These are phyloP conservation scores for Thysanoteuthis rhombus DNA, from an alignment of 2,888 invertebrate genomes.

Conservation along the genomic window DNA sequence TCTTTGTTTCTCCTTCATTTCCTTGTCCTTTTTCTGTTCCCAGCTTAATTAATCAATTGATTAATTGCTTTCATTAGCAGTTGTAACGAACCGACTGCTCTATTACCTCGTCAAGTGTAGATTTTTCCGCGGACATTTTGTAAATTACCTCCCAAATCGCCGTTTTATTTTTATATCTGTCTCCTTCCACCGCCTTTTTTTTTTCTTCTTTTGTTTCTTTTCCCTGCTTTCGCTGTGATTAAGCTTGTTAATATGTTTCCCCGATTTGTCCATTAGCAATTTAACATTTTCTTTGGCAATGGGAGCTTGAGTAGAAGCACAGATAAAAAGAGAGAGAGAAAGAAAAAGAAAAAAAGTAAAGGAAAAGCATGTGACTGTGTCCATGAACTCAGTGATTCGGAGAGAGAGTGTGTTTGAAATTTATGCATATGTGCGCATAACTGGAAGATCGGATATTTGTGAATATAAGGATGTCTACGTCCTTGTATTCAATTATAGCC, in stretches of 20 bases:
- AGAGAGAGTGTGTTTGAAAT: not conserved
- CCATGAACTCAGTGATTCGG: not conserved
- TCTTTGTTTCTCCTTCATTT: not conserved
- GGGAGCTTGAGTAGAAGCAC: not conserved
- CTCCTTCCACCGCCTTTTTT: not conserved
- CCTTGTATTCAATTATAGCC: not conserved
- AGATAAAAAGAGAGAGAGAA: not conserved
- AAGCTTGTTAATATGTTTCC: constrained; percentile 1
- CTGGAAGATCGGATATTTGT: not conserved
- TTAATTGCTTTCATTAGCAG: constrained; percentile 12
- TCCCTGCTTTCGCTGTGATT: not conserved
- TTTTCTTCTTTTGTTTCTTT: not conserved
- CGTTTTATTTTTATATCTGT: not conserved
- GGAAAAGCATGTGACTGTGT: not conserved
- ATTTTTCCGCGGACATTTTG: not conserved
- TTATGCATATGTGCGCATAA: too few species aligned
- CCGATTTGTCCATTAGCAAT: constrained; percentile 12
- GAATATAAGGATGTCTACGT: not conserved
- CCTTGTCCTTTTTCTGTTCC: not conserved
- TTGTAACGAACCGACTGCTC: not conserved
- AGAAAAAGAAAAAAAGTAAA: not conserved
- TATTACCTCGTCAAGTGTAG: constrained; percentile 12
- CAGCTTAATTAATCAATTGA: not conserved
- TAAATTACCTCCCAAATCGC: constrained; percentile 12
- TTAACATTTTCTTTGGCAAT: not conserved